phyloP scores from a whole-genome alignment of 2,797 vertebrate species.

The Sebastolobus alascanus region DNA sequence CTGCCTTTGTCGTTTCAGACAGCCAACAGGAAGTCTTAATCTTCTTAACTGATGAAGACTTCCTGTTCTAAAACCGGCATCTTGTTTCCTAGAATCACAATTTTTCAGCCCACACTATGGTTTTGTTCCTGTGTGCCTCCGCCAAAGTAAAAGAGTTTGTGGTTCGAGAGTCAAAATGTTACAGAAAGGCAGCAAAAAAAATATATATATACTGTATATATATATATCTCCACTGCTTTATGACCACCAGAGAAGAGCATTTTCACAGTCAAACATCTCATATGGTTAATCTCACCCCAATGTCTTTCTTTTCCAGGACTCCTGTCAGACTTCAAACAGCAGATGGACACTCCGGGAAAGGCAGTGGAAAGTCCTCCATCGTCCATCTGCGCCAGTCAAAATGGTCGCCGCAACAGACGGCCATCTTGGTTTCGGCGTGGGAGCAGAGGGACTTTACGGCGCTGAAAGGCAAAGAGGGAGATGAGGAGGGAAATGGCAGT shows the following conservation, averaged over 20 bases:
- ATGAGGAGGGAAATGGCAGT: neutral
- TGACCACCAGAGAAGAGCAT: neutral
- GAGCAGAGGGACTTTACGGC: neutral
- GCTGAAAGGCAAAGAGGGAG: neutral
- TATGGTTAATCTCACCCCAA: neutral
- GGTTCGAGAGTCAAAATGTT: constrained; percentile 14
- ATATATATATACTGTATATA: neutral
- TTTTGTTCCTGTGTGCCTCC: constrained; percentile 40
- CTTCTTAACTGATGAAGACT: constrained; percentile 58
- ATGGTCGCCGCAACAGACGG: constrained; percentile 11
- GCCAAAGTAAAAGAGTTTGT: constrained; percentile 26
- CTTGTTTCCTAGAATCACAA: constrained; percentile 71
- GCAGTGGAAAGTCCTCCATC: neutral
- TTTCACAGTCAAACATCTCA: neutral
- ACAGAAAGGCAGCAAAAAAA: neutral
- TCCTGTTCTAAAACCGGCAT: constrained; percentile 57
- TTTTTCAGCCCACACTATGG: constrained; percentile 47
- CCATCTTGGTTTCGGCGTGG: constrained; percentile 43
- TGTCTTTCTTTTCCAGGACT: constrained; percentile 52
- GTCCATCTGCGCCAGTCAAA: constrained; percentile 38
- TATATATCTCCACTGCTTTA: neutral
- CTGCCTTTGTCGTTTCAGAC: constrained; percentile 68
- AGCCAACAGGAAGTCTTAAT: constrained; percentile 68
- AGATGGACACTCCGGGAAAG: constrained; percentile 11
- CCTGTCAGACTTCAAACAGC: neutral